Evolutionary conservation across 1,140 invertebrate genomes (phyloP).

Genomic region (Drosophila sucinea): DNA sequence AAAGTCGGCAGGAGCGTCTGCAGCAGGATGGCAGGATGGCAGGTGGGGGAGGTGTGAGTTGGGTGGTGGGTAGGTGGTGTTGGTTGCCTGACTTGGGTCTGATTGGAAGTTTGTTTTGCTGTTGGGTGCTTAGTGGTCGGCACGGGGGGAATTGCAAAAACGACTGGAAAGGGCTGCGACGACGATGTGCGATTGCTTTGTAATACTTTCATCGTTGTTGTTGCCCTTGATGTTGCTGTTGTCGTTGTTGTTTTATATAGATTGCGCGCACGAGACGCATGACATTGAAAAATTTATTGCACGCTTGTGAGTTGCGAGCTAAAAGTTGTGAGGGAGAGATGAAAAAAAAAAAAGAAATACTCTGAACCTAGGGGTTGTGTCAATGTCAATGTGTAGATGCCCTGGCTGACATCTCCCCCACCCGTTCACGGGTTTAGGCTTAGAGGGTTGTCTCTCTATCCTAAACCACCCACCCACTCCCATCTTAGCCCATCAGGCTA

Average conservation of each 20-base stretch:
- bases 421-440: neutral
- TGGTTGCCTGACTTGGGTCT: slow-evolving; percentile 62
- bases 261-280: slow-evolving; percentile 72
- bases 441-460: slow-evolving; percentile 7
- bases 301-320: slow-evolving; percentile 73
- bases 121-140: slow-evolving; percentile 75
- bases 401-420: slow-evolving; percentile 20
- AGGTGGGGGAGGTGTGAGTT: slow-evolving; percentile 22
- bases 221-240: slow-evolving; percentile 31
- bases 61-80: slow-evolving; percentile 34
- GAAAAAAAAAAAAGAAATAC: slow-evolving; percentile 5
- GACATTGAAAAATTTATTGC: slow-evolving; percentile 82
- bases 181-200: slow-evolving; percentile 25
- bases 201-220: slow-evolving; percentile 14
- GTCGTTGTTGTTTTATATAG: slow-evolving; percentile 54
- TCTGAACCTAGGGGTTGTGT: slow-evolving; percentile 64
- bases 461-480: neutral
- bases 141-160: slow-evolving; percentile 21
- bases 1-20: slow-evolving; percentile 60
- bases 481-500: neutral
- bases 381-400: slow-evolving; percentile 60
- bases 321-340: slow-evolving; percentile 26
- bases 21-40: slow-evolving; percentile 6
- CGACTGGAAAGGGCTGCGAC: slow-evolving; percentile 20
- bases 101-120: slow-evolving; percentile 78